These are phyloP conservation scores for Cynopterus brachyotis DNA, from an alignment of 2,113 vertebrate genomes.

Conservation along the genomic window DNA sequence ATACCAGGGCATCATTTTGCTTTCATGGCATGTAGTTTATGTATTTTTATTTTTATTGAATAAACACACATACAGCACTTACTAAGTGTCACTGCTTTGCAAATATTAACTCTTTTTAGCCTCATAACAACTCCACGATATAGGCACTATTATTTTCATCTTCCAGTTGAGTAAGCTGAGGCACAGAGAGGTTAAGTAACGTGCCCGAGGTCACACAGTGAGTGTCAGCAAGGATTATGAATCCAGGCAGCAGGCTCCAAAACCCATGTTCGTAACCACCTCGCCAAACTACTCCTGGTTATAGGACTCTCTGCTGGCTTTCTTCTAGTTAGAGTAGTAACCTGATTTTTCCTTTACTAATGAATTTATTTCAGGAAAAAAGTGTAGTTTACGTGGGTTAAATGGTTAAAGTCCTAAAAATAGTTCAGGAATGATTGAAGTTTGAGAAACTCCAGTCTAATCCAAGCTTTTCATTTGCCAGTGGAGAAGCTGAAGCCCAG, in stretches of 20 bases:
- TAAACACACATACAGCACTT: background rate
- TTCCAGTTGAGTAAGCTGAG: background rate
- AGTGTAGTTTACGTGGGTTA: background rate
- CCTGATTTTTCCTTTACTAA: conserved; percentile 15
- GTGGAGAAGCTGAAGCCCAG: background rate
- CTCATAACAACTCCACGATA: background rate
- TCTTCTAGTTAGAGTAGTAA: background rate
- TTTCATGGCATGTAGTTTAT: background rate
- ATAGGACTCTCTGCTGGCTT: background rate
- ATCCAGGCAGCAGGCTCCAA: background rate
- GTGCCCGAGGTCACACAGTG: background rate
- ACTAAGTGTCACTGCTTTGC: background rate
- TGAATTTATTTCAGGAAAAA: conserved; percentile 37
- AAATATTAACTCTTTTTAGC: background rate
- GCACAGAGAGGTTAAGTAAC: background rate
- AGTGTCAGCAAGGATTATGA: background rate
- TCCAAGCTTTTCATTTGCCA: background rate
- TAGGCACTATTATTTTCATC: background rate
- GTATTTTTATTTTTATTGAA: background rate
- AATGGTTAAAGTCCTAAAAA: background rate
- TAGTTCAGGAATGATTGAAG: background rate
- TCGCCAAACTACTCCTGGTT: background rate
- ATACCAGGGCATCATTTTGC: background rate
- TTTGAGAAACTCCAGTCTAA: background rate
- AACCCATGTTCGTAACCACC: background rate